These are phyloP conservation scores for Sebastes elongatus DNA, from an alignment of 2,797 vertebrate species.

Conservation along the genomic window DNA sequence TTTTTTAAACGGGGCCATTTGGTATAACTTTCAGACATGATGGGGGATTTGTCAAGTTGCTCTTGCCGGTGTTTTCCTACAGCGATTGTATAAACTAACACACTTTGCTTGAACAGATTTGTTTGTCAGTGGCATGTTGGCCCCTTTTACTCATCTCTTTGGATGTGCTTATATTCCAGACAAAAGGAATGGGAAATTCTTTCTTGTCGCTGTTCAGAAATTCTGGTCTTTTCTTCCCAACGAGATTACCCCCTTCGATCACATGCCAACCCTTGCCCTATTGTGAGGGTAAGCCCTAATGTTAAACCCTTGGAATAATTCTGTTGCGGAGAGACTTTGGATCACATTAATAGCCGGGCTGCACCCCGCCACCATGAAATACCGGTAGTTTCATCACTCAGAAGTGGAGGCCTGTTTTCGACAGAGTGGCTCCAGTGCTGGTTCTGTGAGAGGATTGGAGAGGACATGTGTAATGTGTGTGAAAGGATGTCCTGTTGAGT, in stretches of 20 bases:
- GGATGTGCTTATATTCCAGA: conserved; percentile 46
- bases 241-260: conserved; percentile 69
- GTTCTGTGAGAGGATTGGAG: conserved; percentile 71
- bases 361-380: conserved; percentile 37
- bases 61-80: conserved; percentile 21
- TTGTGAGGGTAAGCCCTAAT: conserved; percentile 69
- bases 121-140: conserved; percentile 37
- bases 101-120: conserved; percentile 46
- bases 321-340: conserved; percentile 54
- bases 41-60: conserved; percentile 35
- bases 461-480: conserved; percentile 79
- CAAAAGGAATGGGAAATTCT: conserved; percentile 55
- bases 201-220: conserved; percentile 56
- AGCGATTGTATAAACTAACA: conserved; percentile 18
- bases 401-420: conserved; percentile 40
- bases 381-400: conserved; percentile 48
- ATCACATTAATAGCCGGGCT: conserved; percentile 40
- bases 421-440: conserved; percentile 43
- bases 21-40: conserved; percentile 43
- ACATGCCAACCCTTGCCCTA: conserved; percentile 72
- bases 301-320: conserved; percentile 67
- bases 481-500: conserved; percentile 78
- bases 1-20: conserved; percentile 58
- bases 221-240: conserved; percentile 64
- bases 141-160: conserved; percentile 31